Percentiles rank a stretch among this genome's conserved stretches.
Evolutionary conservation across 1,140 invertebrate species (phyloP).

Genomic region (Mylabris phalerata): DNA sequence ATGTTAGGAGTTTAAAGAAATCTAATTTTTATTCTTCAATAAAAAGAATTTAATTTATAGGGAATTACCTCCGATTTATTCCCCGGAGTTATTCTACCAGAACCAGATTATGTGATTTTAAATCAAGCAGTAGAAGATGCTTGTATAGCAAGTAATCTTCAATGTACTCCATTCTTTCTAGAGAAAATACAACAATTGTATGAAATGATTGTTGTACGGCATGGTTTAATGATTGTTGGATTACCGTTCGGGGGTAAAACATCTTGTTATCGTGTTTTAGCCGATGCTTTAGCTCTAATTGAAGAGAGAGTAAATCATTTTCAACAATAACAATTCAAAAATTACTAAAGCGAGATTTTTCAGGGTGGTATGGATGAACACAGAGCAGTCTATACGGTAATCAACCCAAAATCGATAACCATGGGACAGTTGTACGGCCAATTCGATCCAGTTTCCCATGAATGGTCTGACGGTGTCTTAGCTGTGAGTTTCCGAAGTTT

Average conservation of each 20-base stretch:
- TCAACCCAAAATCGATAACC: conserved; percentile 94
- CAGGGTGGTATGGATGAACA: conserved; percentile 73
- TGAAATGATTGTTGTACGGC: conserved; percentile 92
- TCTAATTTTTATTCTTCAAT: neutral
- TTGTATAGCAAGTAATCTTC: conserved; percentile 71
- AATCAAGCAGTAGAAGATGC: conserved; percentile 56
- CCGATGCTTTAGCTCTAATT: conserved; percentile 68
- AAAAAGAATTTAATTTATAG: conserved; percentile 43
- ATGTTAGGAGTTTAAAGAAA: conserved; percentile 44
- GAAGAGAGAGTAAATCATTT: conserved; percentile 62
- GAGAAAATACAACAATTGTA: conserved; percentile 90
- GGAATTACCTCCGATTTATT: conserved; percentile 90
- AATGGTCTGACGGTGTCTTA: conserved; percentile 90
- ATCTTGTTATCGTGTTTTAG: conserved; percentile 68
- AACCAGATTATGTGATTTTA: conserved; percentile 62
- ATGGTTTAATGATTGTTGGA: conserved; percentile 88
- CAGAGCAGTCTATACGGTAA: conserved; percentile 81
- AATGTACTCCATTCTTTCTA: conserved; percentile 75
- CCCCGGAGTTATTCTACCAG: conserved; percentile 69
- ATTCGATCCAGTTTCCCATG: conserved; percentile 90
- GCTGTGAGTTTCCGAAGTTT: conserved; percentile 88
- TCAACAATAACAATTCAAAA: neutral
- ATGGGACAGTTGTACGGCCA: conserved; percentile 94
- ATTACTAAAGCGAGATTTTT: neutral
- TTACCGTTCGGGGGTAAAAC: conserved; percentile 84